Base-by-base conservation (phyloP, 2,113 vertebrate species). In the Kryptolebias marmoratus region DNA sequence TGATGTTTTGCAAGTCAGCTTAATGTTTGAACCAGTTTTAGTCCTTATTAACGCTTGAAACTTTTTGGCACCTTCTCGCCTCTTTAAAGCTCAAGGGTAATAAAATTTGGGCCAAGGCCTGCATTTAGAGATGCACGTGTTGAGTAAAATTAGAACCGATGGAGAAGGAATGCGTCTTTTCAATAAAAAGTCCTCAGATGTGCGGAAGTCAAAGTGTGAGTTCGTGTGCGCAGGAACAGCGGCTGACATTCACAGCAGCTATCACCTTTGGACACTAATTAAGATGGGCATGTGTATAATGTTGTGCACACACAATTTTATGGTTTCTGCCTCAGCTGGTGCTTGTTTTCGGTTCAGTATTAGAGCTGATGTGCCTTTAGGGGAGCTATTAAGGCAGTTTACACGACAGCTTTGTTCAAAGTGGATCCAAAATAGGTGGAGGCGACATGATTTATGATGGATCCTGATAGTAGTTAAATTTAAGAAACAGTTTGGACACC, bases 401-500 rank as follows among this genome's bases (percentile, higher is more conserved):
- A 84, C 71, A 57, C 1, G 44, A 64, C 56, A 65, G 63, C 39
- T 47, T 45, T 54, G 63, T 66, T 70, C 72, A 75, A 59, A 86
- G 66, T 78, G 68, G 57, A 64, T 67, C 73, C 64, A 64, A 83
- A 75, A 28, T 12, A 9, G 66, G 56, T n/a, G 68, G 45, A 71
- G 70, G 42, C 79, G 36, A 54, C 62, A 71, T 90, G 79, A 92
- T 84, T 87, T 81, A 90, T 68, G 80, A 75, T 65, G 61, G 72
- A 45, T 80, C 57, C 66, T 59, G 75, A 86, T 77, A 6, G 76
- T 13, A 2, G 59, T 22, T 68, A 65, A 58, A 57, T 53, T 52
- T 49, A 18, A 67, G 57, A 31, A 79, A 65, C 75, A 82, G 74
- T 71, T 66, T 27, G 18, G 7, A 71, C 80, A 87, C 77, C 75